Evolutionary conservation across 2,113 vertebrate genomes (phyloP).

Genomic region (Phalacrocorax pelagicus): DNA sequence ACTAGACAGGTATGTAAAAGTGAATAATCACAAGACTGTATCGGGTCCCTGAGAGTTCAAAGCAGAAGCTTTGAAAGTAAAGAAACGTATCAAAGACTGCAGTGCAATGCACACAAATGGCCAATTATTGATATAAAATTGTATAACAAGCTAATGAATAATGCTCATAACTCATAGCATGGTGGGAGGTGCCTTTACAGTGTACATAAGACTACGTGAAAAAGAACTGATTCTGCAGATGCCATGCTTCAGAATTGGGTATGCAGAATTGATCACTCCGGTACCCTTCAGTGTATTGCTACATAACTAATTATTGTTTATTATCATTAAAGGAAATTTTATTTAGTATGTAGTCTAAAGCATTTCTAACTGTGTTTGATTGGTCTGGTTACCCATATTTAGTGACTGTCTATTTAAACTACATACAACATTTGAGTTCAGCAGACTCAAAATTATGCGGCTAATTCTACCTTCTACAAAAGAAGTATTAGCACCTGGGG

Average conservation of each 20-base stretch:
- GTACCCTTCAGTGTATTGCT: neutral
- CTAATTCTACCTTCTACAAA: slow-evolving; percentile 21
- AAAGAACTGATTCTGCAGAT: neutral
- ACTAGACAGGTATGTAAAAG: neutral
- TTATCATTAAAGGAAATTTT: neutral
- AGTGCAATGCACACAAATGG: neutral
- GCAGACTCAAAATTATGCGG: neutral
- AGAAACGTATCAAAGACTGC: neutral
- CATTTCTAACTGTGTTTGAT: neutral
- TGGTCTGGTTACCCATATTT: neutral
- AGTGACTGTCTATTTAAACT: neutral
- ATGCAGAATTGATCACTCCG: neutral
- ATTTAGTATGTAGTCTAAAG: neutral
- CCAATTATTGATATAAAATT: neutral
- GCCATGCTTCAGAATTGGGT: neutral
- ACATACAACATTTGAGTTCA: neutral
- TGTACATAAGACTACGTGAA: neutral
- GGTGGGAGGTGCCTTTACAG: neutral
- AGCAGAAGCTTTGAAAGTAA: neutral
- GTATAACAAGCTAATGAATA: neutral
- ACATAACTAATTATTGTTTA: neutral
- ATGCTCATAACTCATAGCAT: neutral
- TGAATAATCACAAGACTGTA: neutral
- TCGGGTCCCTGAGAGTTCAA: neutral
- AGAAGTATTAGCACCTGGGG: neutral